Conservation (phyloP, 1,140 invertebrate genomes). For the Lethocerus indicus region DNA sequence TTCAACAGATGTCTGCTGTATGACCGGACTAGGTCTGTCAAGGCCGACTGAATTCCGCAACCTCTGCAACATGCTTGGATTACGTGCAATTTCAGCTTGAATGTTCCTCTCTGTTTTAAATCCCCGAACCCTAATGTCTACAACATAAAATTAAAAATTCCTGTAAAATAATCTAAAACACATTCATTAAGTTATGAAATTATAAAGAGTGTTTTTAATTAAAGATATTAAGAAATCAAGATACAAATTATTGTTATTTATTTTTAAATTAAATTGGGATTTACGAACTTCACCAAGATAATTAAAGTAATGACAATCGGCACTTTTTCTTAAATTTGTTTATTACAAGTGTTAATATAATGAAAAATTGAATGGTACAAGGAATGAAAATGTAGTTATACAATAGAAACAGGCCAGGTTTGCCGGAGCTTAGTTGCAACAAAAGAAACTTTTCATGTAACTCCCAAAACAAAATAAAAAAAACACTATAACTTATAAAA, state of each 20-base stretch:
- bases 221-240: not conserved
- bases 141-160: not conserved
- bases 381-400: no score
- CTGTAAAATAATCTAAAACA: not conserved
- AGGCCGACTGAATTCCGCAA: constrained; percentile 12
- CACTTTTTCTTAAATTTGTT: no score
- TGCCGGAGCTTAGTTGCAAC: no score
- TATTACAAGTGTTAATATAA: no score
- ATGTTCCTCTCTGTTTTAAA: constrained; percentile 18
- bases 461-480: no score
- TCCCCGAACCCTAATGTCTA: constrained; percentile 13
- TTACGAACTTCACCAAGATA: not conserved
- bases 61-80: constrained; percentile 12
- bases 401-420: no score
- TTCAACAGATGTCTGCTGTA: not conserved
- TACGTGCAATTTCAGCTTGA: constrained; percentile 12
- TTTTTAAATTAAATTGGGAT: not conserved
- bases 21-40: constrained; percentile 3
- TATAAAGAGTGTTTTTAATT: not conserved
- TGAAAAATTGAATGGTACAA: no score
- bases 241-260: not conserved
- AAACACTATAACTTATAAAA: no score
- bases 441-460: no score
- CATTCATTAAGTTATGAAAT: not conserved
- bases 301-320: not conserved